These are phyloP conservation scores for Corapipo altera DNA, from an alignment of 2,113 vertebrate genomes.

Conservation along the genomic window DNA sequence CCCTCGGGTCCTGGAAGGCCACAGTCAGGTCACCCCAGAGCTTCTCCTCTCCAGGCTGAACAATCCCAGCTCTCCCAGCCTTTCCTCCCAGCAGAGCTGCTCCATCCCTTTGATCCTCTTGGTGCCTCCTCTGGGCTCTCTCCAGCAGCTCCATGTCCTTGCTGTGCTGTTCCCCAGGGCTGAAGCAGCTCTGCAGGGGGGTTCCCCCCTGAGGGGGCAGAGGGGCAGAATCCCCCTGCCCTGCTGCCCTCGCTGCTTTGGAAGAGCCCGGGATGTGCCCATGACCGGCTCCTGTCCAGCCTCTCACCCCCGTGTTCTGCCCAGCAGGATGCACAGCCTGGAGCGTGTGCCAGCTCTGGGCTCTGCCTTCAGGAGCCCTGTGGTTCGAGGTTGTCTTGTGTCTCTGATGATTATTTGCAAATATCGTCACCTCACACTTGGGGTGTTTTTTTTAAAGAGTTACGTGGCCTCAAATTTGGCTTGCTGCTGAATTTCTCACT, in stretches of 20 bases:
- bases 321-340: fast-evolving
- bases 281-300: neutral
- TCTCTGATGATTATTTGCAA: neutral
- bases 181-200: neutral
- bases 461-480: neutral
- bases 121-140: neutral
- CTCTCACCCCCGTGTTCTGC: too few species aligned
- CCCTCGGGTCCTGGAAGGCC: neutral
- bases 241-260: neutral
- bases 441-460: neutral
- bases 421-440: fast-evolving
- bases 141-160: neutral
- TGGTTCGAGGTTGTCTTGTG: fast-evolving
- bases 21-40: too few species aligned
- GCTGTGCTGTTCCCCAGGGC: too few species aligned
- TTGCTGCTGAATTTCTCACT: neutral
- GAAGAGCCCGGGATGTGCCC: neutral
- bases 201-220: neutral
- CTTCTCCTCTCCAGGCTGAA: neutral
- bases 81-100: neutral
- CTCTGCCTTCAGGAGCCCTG: neutral
- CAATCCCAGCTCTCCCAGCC: too few species aligned
- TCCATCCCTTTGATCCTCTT: neutral
- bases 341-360: neutral
- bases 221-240: neutral